Conservation (phyloP, 2,113 vertebrate genomes). For the Electrona antarctica region DNA sequence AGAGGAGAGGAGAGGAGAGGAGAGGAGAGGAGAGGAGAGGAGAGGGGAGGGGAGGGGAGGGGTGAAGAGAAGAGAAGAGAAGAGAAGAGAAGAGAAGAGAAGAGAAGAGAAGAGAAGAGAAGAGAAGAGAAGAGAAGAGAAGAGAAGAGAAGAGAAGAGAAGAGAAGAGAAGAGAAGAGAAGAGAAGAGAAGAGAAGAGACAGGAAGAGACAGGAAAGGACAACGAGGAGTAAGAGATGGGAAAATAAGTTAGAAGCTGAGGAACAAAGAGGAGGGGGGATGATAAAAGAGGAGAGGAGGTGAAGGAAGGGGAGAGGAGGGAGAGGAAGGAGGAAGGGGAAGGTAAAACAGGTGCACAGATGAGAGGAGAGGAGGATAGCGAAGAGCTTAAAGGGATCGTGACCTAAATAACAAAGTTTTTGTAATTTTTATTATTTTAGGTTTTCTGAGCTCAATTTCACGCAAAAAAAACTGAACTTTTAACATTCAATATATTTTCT, state of each 20-base stretch:
- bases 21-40: not conserved
- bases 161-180: not conserved
- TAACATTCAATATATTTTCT: no score
- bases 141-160: not conserved
- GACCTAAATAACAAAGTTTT: no score
- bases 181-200: not conserved
- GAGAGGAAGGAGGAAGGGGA: not conserved
- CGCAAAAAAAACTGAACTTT: no score
- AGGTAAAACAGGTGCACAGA: no score
- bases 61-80: slow-evolving; percentile 1
- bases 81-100: not conserved
- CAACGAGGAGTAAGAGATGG: not conserved
- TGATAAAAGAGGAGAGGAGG: not conserved
- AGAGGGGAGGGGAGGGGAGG: not conserved
- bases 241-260: not conserved
- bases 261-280: not conserved
- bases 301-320: no score
- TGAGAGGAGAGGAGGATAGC: no score
- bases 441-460: no score
- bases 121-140: no score
- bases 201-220: not conserved
- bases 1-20: slow-evolving; percentile 15
- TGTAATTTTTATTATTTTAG: no score
- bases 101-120: no score
- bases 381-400: no score